Evolutionary conservation across 2,888 invertebrate genomes (phyloP).

Genomic region (Coelopa pilipes): DNA sequence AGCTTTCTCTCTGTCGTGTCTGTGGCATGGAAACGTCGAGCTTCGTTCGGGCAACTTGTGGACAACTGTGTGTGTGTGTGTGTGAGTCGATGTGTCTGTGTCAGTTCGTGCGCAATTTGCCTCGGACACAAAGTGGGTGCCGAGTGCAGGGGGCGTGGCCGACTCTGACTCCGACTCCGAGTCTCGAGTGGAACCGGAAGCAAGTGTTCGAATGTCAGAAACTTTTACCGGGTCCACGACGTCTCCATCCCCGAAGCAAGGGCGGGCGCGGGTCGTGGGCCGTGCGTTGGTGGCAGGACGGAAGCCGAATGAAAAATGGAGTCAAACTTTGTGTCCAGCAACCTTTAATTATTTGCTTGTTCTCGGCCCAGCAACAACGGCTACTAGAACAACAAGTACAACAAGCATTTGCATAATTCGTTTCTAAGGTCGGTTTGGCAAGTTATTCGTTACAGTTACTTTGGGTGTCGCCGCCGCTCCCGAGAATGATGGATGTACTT

Average conservation of each 20-base stretch:
- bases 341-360: slow-evolving; percentile 9
- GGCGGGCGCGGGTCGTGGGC: too few species aligned
- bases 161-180: too few species aligned
- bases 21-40: neutral
- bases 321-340: neutral
- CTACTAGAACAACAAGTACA: neutral
- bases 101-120: slow-evolving; percentile 28
- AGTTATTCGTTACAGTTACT: neutral
- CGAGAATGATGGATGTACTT: neutral
- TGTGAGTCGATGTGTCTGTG: neutral
- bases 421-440: neutral
- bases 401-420: neutral
- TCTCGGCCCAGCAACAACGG: neutral
- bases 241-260: too few species aligned
- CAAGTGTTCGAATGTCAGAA: slow-evolving; percentile 25
- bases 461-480: neutral
- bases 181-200: slow-evolving; percentile 33
- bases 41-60: neutral
- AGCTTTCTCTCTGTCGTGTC: neutral
- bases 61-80: neutral
- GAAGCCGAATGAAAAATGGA: slow-evolving; percentile 25
- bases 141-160: slow-evolving; percentile 4
- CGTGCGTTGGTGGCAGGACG: neutral
- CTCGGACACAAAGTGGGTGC: slow-evolving; percentile 24
- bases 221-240: slow-evolving; percentile 8